Evolutionary conservation across 2,888 invertebrate genomes (phyloP), one percentile per base, ranked within the genome.

Genomic region (Clostera curtula): DNA sequence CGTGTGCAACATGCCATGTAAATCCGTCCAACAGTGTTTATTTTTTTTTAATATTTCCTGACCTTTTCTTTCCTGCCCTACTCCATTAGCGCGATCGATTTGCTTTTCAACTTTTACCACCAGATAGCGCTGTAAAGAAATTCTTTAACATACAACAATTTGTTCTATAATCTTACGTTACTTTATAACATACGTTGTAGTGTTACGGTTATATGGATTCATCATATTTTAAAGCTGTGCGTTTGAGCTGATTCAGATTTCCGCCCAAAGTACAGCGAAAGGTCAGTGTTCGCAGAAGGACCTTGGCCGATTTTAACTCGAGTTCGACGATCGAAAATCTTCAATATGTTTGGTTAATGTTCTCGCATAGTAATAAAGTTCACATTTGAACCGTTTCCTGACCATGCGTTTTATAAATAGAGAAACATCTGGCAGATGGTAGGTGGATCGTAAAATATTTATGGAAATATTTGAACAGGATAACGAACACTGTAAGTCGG

Each of bases 271-370:
- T 44, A 41, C 40, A 30, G 30, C 36, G 43, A 50, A 49, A 58
- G 79, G 73, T 79, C 74, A 65, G 43, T 62, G 67, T 62, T 71
- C 80, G 41, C 46, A 56, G 34, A 23, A 51, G 59, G 73, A 77
- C 82, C 82, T 82, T 82, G 82, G 82, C 82, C 82, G 80, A 82
- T 70, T 80, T 80, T 65, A 65, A 68, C 63, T 50, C 60, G 67
- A 63, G 79, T 79, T 82, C 77, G 71, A 66, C 55, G 77, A 55
- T 69, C 76, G 57, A 45, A 25, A 35, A 33, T 36, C 31, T 50
- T 47, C 49, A 44, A 43, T 31, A 32, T 62, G 67, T 73, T 80
- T 79, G 76, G 72, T 60, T 71, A 69, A 69, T 75, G 77, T 79
- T 61, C 60, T 59, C 70, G 64, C 54, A 50, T 57, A 64, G 53